These are phyloP conservation scores for Armadillidium nasatum DNA, from an alignment of 1,140 invertebrate genomes.

Conservation along the genomic window DNA sequence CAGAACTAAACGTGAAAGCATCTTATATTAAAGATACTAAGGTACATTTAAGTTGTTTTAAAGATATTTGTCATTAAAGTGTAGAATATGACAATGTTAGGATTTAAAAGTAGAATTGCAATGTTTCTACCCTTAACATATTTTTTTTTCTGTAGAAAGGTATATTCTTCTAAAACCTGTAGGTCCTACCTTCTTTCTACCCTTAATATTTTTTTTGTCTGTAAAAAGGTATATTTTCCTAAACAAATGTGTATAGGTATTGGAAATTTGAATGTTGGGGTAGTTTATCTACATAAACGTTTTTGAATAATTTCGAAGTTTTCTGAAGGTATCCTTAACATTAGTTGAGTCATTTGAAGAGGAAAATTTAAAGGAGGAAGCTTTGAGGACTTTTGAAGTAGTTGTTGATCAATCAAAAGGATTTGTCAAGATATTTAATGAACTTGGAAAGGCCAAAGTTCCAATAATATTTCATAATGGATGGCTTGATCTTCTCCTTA, in stretches of 20 bases:
- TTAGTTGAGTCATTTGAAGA: neutral
- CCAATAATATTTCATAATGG: neutral
- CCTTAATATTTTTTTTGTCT: no score
- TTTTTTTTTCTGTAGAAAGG: neutral
- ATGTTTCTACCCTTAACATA: neutral
- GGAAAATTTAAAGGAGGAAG: neutral
- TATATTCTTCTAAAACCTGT: neutral
- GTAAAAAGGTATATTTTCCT: neutral
- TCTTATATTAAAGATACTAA: neutral
- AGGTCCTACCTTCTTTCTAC: no score
- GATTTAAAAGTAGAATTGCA: no score
- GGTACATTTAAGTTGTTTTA: neutral
- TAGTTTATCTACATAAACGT: neutral
- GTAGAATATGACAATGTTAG: no score
- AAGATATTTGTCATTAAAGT: neutral
- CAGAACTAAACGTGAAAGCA: neutral
- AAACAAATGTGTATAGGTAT: neutral
- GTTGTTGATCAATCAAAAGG: neutral
- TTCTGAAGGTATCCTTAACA: neutral
- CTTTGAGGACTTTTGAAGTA: neutral
- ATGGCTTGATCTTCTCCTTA: neutral
- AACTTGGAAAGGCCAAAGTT: neutral
- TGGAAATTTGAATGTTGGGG: neutral
- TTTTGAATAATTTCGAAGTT: neutral
- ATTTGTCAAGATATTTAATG: neutral